Conservation (phyloP, 2,797 vertebrate species). For the Falco novaeseelandiae region DNA sequence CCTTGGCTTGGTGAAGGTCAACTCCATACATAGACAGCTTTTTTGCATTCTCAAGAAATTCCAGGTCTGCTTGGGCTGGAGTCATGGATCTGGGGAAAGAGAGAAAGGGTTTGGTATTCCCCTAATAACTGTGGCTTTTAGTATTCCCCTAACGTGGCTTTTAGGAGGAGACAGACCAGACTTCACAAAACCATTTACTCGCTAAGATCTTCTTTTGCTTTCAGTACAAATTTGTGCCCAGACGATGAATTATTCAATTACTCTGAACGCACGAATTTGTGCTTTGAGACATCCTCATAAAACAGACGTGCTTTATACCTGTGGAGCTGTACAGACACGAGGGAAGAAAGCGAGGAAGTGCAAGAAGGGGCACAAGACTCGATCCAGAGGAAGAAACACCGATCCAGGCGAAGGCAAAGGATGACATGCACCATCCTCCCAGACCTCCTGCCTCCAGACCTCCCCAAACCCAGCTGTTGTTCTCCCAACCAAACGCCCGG, state of each 20-base stretch:
- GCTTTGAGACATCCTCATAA: not conserved
- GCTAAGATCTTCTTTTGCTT: not conserved
- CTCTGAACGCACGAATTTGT: not conserved
- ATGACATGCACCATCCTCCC: not conserved
- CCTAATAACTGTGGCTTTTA: rapidly evolving
- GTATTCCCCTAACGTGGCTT: not conserved
- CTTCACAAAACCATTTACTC: not conserved
- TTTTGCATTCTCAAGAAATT: slow-evolving; percentile 98
- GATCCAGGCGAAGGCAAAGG: not conserved
- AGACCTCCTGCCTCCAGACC: not conserved
- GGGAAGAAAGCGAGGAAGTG: not conserved
- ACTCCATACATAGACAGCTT: slow-evolving; percentile 98
- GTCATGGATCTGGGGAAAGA: slow-evolving; percentile 86
- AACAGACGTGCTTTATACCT: not conserved
- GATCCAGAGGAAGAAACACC: not conserved
- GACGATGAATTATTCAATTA: not conserved
- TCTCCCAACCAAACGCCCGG: slow-evolving; percentile 36
- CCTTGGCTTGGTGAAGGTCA: slow-evolving; percentile 97
- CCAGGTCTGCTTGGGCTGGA: slow-evolving; percentile 94
- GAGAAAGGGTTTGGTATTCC: not conserved
- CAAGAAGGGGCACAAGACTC: no score
- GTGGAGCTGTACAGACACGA: not conserved
- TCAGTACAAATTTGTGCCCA: not conserved
- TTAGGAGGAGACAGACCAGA: not conserved
- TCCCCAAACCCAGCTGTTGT: slow-evolving; percentile 33